phyloP scores from a whole-genome alignment of 2,113 vertebrate genomes.

The Centrocercus urophasianus region DNA sequence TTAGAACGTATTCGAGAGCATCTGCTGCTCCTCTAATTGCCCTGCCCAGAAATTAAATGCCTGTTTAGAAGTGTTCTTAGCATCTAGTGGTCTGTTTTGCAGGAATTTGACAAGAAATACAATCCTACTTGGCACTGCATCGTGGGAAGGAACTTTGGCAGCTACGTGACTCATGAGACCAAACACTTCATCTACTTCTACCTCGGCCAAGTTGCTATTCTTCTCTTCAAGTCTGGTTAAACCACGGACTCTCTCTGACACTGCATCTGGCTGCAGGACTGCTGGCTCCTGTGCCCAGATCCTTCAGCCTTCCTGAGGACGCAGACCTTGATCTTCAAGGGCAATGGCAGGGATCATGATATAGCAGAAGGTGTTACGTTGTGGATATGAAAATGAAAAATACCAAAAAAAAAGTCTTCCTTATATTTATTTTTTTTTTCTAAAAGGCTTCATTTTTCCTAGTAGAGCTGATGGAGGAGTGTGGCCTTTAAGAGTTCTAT shows the following conservation, averaged over 20 bases:
- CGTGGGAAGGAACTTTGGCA: constrained; percentile 97
- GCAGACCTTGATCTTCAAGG: constrained; percentile 74
- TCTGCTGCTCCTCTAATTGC: background rate
- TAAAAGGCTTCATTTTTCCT: constrained; percentile 51
- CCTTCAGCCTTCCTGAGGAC: constrained; percentile 78
- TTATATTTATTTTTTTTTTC: constrained; percentile 79
- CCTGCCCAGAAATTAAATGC: background rate
- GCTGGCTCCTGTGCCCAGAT: constrained; percentile 73
- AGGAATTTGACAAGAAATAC: constrained; percentile 99
- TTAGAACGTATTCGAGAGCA: background rate
- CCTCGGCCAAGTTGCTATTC: constrained; percentile 97
- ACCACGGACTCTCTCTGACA: constrained; percentile 58
- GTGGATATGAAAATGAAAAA: constrained; percentile 74
- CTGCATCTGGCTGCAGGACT: constrained; percentile 73
- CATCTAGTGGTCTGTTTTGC: constrained; percentile 1
- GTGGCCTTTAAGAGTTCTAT: constrained; percentile 53
- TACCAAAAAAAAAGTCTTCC: constrained; percentile 75
- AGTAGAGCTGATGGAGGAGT: constrained; percentile 70
- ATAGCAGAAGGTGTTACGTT: constrained; percentile 78
- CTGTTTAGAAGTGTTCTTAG: background rate
- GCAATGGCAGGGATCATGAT: constrained; percentile 86
- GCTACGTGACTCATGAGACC: constrained; percentile 97
- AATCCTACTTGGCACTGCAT: constrained; percentile 98
- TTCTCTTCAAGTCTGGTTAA: constrained; percentile 97
- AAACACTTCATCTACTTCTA: constrained; percentile 99